Evolutionary conservation across 2,888 invertebrate genomes (phyloP).

Genomic region (Poecilobothrus nobilitatus): DNA sequence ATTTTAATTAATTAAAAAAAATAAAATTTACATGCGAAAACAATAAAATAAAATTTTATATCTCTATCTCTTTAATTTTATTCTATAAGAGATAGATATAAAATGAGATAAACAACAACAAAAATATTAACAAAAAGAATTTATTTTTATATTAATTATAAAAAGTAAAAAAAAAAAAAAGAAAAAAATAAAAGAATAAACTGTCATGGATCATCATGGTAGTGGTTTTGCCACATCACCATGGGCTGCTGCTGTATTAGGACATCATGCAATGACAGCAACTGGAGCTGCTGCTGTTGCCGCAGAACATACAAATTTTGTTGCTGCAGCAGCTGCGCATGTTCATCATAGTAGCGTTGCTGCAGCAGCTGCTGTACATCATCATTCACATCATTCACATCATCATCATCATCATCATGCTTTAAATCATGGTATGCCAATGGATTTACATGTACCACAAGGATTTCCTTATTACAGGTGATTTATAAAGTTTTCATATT

Average conservation of each 20-base stretch:
- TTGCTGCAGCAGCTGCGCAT: slow-evolving; percentile 45
- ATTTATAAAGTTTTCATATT: slow-evolving; percentile 18
- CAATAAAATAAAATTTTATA: no score
- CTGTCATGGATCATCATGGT: slow-evolving; percentile 70
- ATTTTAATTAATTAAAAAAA: no score
- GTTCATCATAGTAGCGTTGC: slow-evolving; percentile 44
- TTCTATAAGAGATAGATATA: no score
- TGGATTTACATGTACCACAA: slow-evolving; percentile 88
- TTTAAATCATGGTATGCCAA: slow-evolving; percentile 65
- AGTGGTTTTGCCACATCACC: slow-evolving; percentile 66
- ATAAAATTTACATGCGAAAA: no score
- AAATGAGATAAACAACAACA: no score
- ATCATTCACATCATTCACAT: slow-evolving; percentile 40
- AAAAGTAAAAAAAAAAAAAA: neutral
- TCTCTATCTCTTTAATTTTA: no score
- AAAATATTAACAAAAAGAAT: no score
- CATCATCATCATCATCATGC: slow-evolving; percentile 46
- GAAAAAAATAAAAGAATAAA: slow-evolving; percentile 6
- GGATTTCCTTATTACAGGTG: slow-evolving; percentile 87
- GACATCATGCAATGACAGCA: slow-evolving; percentile 48
- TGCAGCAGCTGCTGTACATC: slow-evolving; percentile 42
- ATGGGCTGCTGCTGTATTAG: slow-evolving; percentile 69
- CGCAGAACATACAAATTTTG: slow-evolving; percentile 40
- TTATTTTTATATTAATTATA: no score
- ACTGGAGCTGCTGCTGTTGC: slow-evolving; percentile 34